Evolutionary conservation across 2,797 vertebrate species (phyloP).

Genomic region (Leucoraja ocellata): DNA sequence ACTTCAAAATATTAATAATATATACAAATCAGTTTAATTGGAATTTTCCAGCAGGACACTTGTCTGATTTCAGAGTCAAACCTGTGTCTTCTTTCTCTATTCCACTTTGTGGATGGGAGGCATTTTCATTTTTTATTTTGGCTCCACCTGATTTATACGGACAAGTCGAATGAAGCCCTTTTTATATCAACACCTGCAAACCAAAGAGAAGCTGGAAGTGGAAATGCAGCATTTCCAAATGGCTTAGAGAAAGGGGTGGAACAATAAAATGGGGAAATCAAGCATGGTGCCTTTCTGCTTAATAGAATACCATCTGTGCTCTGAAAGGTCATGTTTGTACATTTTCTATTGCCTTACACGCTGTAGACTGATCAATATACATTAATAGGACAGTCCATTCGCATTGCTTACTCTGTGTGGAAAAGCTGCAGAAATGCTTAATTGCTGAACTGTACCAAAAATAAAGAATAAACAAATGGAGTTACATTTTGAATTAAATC

Average conservation of each 20-base stretch:
- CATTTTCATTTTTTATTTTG: not conserved
- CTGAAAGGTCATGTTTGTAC: not conserved
- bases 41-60: not conserved
- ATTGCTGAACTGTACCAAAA: slow-evolving; percentile 19
- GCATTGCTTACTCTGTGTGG: not conserved
- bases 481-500: not conserved
- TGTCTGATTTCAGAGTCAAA: not conserved
- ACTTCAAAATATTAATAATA: not conserved
- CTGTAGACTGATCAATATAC: not conserved
- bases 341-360: slow-evolving; percentile 16
- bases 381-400: not conserved
- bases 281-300: not conserved
- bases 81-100: not conserved
- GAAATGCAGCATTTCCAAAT: not conserved
- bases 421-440: not conserved
- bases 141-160: not conserved
- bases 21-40: not conserved
- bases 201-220: slow-evolving; percentile 6
- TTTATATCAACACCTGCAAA: not conserved
- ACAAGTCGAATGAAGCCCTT: not conserved
- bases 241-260: not conserved
- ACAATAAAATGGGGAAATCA: too few relatives aligned
- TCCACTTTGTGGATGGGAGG: not conserved
- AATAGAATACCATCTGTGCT: not conserved
- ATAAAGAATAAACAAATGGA: not conserved